A percentile compares a stretch with the other conserved stretches of the same genome.
phyloP scores from a whole-genome alignment of 2,888 invertebrate genomes.

The Craniophora ligustri region DNA sequence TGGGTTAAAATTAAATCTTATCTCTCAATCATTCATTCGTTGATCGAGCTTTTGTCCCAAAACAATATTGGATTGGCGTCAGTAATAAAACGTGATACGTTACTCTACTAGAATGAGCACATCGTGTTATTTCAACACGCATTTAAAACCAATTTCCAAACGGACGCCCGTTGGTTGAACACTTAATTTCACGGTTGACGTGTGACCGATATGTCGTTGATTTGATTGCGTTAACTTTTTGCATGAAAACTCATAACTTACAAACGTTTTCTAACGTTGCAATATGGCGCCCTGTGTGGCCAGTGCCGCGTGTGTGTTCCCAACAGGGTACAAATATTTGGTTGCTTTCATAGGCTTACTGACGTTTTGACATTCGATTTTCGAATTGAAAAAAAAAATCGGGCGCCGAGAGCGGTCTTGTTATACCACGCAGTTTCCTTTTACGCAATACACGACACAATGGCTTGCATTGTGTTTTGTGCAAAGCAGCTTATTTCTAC shows the following conservation, averaged over 20 bases:
- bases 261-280: constrained; percentile 74
- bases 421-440: constrained; percentile 56
- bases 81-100: constrained; percentile 35
- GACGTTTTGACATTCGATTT: constrained; percentile 78
- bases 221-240: constrained; percentile 78
- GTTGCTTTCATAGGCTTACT: constrained; percentile 82
- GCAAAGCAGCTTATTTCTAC: constrained; percentile 68
- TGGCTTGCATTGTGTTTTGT: constrained; percentile 67
- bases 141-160: constrained; percentile 73
- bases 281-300: constrained; percentile 84
- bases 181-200: constrained; percentile 81
- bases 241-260: constrained; percentile 72
- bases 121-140: constrained; percentile 47
- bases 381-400: constrained; percentile 69
- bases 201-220: constrained; percentile 75
- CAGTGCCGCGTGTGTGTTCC: constrained; percentile 80
- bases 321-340: constrained; percentile 76
- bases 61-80: constrained; percentile 7
- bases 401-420: constrained; percentile 67
- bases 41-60: background rate
- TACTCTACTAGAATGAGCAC: constrained; percentile 39
- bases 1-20: too few species aligned
- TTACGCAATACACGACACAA: constrained; percentile 69
- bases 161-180: constrained; percentile 60
- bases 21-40: too few species aligned